Evolutionary conservation across 2,888 invertebrate genomes (phyloP).

Genomic region (Agrypnus murinus): DNA sequence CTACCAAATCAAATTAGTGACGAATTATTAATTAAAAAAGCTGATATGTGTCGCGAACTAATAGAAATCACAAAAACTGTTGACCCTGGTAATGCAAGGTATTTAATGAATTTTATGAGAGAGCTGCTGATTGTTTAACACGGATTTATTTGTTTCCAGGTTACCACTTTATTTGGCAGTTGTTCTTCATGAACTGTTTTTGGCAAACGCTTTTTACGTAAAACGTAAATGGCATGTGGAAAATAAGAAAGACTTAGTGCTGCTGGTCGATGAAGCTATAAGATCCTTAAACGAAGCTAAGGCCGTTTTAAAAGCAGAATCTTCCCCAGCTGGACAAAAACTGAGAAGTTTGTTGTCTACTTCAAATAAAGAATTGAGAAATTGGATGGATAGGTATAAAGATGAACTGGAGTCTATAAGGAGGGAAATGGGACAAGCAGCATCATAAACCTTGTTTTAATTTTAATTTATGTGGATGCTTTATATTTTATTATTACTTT

Average conservation of each 20-base stretch:
- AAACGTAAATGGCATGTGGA: slow-evolving; percentile 70
- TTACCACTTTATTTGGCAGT: slow-evolving; percentile 86
- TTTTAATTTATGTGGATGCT: background rate
- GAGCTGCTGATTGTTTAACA: background rate
- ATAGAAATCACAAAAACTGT: slow-evolving; percentile 77
- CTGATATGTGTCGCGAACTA: slow-evolving; percentile 80
- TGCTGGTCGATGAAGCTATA: slow-evolving; percentile 72
- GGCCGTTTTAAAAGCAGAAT: slow-evolving; percentile 72
- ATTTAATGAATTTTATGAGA: slow-evolving; percentile 34
- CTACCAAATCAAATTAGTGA: slow-evolving; percentile 73
- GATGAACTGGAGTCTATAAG: slow-evolving; percentile 41
- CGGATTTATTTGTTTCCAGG: slow-evolving; percentile 59
- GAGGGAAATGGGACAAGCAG: slow-evolving; percentile 32
- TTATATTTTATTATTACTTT: background rate
- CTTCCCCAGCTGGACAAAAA: slow-evolving; percentile 75
- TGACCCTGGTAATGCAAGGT: slow-evolving; percentile 83
- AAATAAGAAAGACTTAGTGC: slow-evolving; percentile 69
- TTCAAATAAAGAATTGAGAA: slow-evolving; percentile 72
- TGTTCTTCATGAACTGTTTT: slow-evolving; percentile 82
- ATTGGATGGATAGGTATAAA: slow-evolving; percentile 72
- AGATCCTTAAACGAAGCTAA: slow-evolving; percentile 71
- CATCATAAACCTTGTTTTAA: background rate
- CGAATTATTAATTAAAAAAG: slow-evolving; percentile 78
- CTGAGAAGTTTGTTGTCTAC: slow-evolving; percentile 71
- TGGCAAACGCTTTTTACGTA: slow-evolving; percentile 73